Evolutionary conservation across 2,797 vertebrate species (phyloP).

Genomic region (Orestias chungarensis): DNA sequence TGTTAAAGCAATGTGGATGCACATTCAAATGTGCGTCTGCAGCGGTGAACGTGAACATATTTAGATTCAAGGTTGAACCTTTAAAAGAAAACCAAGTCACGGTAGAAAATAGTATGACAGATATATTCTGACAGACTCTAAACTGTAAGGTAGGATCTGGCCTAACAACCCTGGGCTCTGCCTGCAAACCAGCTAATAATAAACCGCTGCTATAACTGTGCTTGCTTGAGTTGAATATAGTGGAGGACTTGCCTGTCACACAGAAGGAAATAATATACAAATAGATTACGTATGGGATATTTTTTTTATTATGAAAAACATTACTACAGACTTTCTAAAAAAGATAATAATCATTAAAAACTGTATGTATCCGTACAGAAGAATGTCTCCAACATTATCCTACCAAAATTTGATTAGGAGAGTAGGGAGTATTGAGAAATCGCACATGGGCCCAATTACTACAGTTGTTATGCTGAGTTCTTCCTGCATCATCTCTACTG

Average conservation of each 20-base stretch:
- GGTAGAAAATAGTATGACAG: slow-evolving; percentile 10
- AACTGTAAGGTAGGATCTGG: slow-evolving; percentile 5
- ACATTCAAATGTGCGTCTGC: background rate
- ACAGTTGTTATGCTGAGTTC: background rate
- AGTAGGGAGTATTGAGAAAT: background rate
- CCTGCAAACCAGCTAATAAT: slow-evolving; percentile 22
- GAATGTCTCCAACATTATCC: background rate
- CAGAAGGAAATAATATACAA: background rate
- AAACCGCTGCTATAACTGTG: background rate
- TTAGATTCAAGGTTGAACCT: background rate
- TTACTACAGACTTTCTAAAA: too few species aligned
- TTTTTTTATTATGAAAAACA: background rate
- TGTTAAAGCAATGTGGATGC: background rate
- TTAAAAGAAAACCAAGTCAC: background rate
- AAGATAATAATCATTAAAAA: too few species aligned
- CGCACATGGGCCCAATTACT: background rate
- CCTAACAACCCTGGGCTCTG: slow-evolving; percentile 7
- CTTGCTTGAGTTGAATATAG: background rate
- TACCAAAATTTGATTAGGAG: background rate
- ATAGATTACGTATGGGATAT: background rate
- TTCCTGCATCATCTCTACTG: background rate
- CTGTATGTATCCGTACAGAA: background rate
- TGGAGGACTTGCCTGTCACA: background rate
- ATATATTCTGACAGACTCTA: slow-evolving; percentile 20
- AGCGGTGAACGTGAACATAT: background rate